phyloP scores from a whole-genome alignment of 30 jellyfish, hydroid and myxozoan species.

The Mastigias papua region DNA sequence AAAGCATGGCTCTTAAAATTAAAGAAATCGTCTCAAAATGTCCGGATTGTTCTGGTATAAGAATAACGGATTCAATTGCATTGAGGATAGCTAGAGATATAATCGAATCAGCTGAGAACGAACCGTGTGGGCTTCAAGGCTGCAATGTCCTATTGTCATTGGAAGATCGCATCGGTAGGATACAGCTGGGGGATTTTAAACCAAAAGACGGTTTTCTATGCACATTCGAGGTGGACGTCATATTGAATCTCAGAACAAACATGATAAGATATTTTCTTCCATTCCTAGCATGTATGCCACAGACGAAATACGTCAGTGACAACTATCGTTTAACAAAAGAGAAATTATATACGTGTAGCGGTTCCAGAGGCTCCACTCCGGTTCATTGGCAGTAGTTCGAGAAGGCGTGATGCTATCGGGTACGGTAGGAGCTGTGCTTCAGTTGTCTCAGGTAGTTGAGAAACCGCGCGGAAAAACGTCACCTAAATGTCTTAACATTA shows the following conservation, averaged over 20 bases:
- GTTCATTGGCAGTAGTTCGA: conserved; percentile 49
- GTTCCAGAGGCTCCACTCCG: conserved; percentile 65
- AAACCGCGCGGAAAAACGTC: too few species aligned
- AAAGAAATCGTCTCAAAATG: conserved; percentile 56
- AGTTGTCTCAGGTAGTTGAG: too few species aligned
- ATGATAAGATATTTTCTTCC: conserved; percentile 37
- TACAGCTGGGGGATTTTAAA: conserved; percentile 54
- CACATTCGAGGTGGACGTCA: conserved; percentile 69
- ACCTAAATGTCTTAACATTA: too few species aligned
- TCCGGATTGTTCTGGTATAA: conserved; percentile 34
- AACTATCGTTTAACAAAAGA: conserved; percentile 42
- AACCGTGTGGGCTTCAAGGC: conserved; percentile 81
- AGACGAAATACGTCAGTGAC: conserved; percentile 36
- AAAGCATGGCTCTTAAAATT: conserved; percentile 49
- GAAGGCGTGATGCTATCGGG: neutral
- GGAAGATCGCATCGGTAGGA: conserved; percentile 33
- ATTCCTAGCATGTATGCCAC: conserved; percentile 55
- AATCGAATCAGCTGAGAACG: conserved; percentile 64
- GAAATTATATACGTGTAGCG: conserved; percentile 63
- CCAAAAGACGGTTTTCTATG: conserved; percentile 73
- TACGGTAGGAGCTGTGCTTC: too few species aligned
- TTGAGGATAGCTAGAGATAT: conserved; percentile 55
- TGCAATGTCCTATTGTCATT: conserved; percentile 56
- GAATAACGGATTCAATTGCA: conserved; percentile 50
- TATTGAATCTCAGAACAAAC: conserved; percentile 15